Percentiles rank a stretch among this genome's conserved stretches.
Evolutionary conservation across 1,140 invertebrate genomes (phyloP).

Genomic region (Antheraea pernyi): DNA sequence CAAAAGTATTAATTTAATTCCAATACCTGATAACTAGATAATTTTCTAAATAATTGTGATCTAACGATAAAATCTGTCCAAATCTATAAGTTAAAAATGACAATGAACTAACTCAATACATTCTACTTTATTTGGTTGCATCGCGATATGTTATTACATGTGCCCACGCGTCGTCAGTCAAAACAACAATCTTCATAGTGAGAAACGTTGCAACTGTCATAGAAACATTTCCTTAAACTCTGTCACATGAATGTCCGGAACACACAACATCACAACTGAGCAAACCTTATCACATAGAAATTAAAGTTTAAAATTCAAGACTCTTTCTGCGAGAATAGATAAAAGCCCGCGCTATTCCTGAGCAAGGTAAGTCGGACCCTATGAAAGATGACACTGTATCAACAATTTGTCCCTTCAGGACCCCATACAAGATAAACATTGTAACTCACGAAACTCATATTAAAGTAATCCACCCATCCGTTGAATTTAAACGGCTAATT

Average conservation of each 20-base stretch:
- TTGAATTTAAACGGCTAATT: constrained; percentile 56
- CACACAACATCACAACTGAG: constrained; percentile 26
- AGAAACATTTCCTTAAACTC: constrained; percentile 52
- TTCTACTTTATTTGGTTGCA: constrained; percentile 7
- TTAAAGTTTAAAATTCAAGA: constrained; percentile 42
- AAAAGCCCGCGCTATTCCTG: constrained; percentile 26
- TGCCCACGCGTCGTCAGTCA: constrained; percentile 52
- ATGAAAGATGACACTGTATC: constrained; percentile 70
- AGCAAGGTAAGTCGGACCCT: constrained; percentile 52
- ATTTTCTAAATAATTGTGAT: too few species aligned
- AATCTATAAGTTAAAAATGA: neutral
- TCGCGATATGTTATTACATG: constrained; percentile 52
- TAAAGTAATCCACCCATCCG: constrained; percentile 70
- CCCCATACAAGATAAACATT: constrained; percentile 69
- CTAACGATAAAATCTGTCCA: too few species aligned
- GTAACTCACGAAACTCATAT: constrained; percentile 73
- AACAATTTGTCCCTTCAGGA: constrained; percentile 71
- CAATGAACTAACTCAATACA: neutral
- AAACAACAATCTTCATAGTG: constrained; percentile 51
- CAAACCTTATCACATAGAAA: constrained; percentile 21
- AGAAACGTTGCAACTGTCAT: constrained; percentile 59
- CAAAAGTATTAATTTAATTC: too few species aligned
- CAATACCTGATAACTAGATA: too few species aligned
- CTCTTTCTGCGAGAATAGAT: neutral
- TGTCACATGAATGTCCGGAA: constrained; percentile 38